Evolutionary conservation across 2,797 vertebrate species (phyloP), one percentile per base, ranked within the genome.

Genomic region (Emydoidea blandingii): DNA sequence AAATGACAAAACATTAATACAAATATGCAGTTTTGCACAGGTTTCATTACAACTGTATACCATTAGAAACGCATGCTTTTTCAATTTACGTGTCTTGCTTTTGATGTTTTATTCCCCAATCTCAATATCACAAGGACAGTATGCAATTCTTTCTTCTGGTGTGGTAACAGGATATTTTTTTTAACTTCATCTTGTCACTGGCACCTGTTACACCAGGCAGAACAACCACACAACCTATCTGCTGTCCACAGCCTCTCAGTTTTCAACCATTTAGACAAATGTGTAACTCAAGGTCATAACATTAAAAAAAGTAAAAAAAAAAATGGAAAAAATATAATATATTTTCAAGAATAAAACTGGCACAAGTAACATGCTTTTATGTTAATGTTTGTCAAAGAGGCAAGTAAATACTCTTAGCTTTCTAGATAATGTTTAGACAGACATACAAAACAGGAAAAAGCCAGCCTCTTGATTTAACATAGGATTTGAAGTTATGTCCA

Each of bases 351-450:
- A 94, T 93, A 95, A 97, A 97, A 86, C 97, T 96, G 97, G 97
- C 97, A 98, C 96, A 97, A 97, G 88, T 97, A 98, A 98, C 95
- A 95, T 95, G 93, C 86, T 97, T 97, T 94, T 89, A 37, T 88
- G 94, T 97, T 97, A 97, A 97, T 52, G 74, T 95, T 96, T 95
- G 97, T 97, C 92, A 92, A 95, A 98, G 97, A 98, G 97, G 97
- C 98, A 98, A 98, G 95, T 97, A 97, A 98, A 98, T 97, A 98
- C 93, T 97, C 97, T 96, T 96, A 98, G 96, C 96, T 98, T 97
- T 96, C 95, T 97, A 97, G 76, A 88, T 96, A 98, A 97, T 93
- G 96, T 97, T 97, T 83, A 97, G 96, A 98, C 97, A 97, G 94
- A 96, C 92, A 97, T 91, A 93, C n/a, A 96, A 27, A 94, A 92